These are phyloP conservation scores for Aromia moschata DNA, from an alignment of 2,888 invertebrate genomes.

Conservation along the genomic window DNA sequence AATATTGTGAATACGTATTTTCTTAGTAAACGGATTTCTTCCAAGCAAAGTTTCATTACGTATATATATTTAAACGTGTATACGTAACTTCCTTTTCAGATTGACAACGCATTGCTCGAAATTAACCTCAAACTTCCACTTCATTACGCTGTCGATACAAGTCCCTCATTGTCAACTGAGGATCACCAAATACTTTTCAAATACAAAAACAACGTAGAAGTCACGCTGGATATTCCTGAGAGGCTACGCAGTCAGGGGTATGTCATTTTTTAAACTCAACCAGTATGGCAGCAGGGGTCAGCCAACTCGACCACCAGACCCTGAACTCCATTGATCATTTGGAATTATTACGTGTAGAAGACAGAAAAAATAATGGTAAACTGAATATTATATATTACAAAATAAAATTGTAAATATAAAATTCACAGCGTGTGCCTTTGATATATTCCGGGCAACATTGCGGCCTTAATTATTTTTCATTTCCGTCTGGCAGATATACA, in stretches of 20 bases:
- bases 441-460: not conserved
- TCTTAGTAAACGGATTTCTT: not conserved
- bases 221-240: conserved; percentile 65
- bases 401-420: too few species aligned
- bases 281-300: too few species aligned
- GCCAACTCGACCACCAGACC: not conserved
- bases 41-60: not conserved
- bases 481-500: conserved; percentile 46
- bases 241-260: conserved; percentile 49
- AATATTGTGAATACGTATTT: too few species aligned
- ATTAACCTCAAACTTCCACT: conserved; percentile 57
- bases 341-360: too few species aligned
- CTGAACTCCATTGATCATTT: not conserved
- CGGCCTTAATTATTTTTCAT: conserved; percentile 1
- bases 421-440: too few species aligned
- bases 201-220: conserved; percentile 72
- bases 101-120: too few species aligned
- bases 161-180: conserved; percentile 73
- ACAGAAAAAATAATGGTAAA: too few species aligned
- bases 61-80: not conserved
- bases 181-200: conserved; percentile 75
- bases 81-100: too few species aligned
- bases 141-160: conserved; percentile 71
- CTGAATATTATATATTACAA: too few species aligned
- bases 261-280: too few species aligned